Base-by-base conservation (phyloP, 2,113 vertebrate genomes). In the Fregata magnificens region DNA sequence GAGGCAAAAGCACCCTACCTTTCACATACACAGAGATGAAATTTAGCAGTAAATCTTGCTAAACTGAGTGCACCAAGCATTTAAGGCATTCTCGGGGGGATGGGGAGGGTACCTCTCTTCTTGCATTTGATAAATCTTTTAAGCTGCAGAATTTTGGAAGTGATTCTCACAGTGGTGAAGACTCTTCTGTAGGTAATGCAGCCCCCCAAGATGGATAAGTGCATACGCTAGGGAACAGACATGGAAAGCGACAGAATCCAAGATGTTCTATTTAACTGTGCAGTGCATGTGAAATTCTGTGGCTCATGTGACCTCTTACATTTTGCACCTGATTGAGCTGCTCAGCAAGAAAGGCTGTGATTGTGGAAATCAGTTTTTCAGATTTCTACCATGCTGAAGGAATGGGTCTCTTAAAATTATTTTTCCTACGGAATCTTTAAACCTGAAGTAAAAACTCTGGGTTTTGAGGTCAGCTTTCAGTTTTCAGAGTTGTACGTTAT, bases 1-100 rank as follows among this genome's bases (percentile, higher is more conserved):
- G 96, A 97, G 96, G 96, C 97, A 97, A 87, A 96, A 82, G 77
- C 49, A 95, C 42, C 49, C 38, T 58, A 28, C 72, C 55, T 94
- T 95, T 90, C 69, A 76, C 49, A 29, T 93, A 94, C 91, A 38
- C 52, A 50, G 86, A 93, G 92, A 81, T 86, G 44, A 95, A 93
- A 96, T 81, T 56, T 88, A 86, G 93, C 77, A 90, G 92, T 66
- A 65, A 71, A 36, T 78, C 25, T 86, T 85, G 17, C 49, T 69
- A 32, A 87, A 58, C 56, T n/a, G 65, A 59, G 26, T 55, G 36
- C 52, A 70, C 20, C 25, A 8, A 76, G 58, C 25, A 17, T 67
- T 59, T 18, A 74, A 91, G 61, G 11, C 10, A 14, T 88, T 79
- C 25, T 36, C 0, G 28, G 24, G 38, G 49, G 36, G n/a, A n/a